Percentiles rank a stretch among this genome's conserved stretches.
These are phyloP conservation scores for Drosophila helvetica DNA, from an alignment of 2,888 invertebrate species.

Conservation along the genomic window DNA sequence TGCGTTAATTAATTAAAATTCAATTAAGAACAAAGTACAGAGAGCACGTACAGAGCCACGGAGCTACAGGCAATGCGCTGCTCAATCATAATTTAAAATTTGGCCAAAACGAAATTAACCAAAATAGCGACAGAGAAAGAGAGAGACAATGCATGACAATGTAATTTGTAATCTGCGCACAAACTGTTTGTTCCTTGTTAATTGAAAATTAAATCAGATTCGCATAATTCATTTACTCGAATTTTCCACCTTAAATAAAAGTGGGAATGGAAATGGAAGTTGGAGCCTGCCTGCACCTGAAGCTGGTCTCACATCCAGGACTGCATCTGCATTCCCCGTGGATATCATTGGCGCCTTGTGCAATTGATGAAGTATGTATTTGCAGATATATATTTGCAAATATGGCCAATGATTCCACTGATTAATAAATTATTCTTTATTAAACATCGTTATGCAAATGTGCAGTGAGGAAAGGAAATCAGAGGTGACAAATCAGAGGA, in stretches of 20 bases:
- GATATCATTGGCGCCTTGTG: conserved; percentile 47
- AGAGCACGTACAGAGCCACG: conserved; percentile 37
- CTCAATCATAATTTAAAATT: conserved; percentile 62
- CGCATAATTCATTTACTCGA: conserved; percentile 24
- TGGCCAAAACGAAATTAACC: conserved; percentile 49
- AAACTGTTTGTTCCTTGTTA: conserved; percentile 26
- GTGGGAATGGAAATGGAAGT: neutral
- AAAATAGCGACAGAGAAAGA: conserved; percentile 1
- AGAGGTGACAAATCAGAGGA: conserved; percentile 34
- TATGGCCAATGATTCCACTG: conserved; percentile 38
- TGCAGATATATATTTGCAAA: conserved; percentile 37
- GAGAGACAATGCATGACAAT: neutral
- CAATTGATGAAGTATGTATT: conserved; percentile 49
- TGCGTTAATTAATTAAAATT: conserved; percentile 60
- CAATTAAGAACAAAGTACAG: conserved; percentile 48
- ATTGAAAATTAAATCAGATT: conserved; percentile 57
- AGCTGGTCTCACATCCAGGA: neutral
- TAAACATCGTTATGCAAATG: conserved; percentile 20
- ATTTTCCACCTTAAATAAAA: conserved; percentile 22
- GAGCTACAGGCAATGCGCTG: conserved; percentile 1
- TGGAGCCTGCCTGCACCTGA: neutral
- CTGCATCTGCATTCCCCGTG: neutral
- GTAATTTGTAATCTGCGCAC: conserved; percentile 2
- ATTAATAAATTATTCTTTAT: conserved; percentile 44
- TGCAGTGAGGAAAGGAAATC: conserved; percentile 8